Percentiles rank a stretch among this genome's conserved stretches.
These are phyloP conservation scores for Ostrea denselamellosa DNA, from an alignment of 1,140 invertebrate genomes.

Conservation along the genomic window DNA sequence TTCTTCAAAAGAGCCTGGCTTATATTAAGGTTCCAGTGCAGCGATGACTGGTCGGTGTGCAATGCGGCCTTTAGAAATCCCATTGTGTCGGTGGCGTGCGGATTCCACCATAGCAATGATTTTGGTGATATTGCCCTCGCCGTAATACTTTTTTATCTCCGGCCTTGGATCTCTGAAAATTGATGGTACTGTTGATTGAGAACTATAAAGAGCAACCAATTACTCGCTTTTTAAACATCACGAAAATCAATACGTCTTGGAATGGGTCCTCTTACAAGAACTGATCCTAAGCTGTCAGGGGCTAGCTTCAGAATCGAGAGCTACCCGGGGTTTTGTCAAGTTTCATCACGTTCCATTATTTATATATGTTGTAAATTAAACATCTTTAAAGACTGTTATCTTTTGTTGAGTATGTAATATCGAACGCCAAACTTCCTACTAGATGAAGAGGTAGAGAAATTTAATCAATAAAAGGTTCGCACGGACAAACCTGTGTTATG, in stretches of 20 bases:
- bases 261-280: slow-evolving; percentile 3
- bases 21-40: neutral
- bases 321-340: slow-evolving; percentile 31
- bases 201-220: slow-evolving; percentile 23
- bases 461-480: slow-evolving; percentile 24
- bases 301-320: slow-evolving; percentile 29
- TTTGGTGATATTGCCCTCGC: slow-evolving; percentile 15
- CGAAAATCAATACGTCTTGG: slow-evolving; percentile 34
- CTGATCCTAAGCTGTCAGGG: slow-evolving; percentile 24
- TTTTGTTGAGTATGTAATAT: slow-evolving; percentile 39
- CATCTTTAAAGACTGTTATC: slow-evolving; percentile 38
- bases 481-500: neutral
- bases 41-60: slow-evolving; percentile 17
- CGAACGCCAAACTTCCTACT: slow-evolving; percentile 37
- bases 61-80: slow-evolving; percentile 16
- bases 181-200: slow-evolving; percentile 39
- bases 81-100: slow-evolving; percentile 4
- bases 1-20: slow-evolving; percentile 37
- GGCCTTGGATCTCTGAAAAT: slow-evolving; percentile 32
- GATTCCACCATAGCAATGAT: slow-evolving; percentile 12
- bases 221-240: slow-evolving; percentile 39
- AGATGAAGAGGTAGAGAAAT: slow-evolving; percentile 33
- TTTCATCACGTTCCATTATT: slow-evolving; percentile 32
- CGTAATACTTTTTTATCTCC: slow-evolving; percentile 36
- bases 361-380: slow-evolving; percentile 37